These are phyloP conservation scores for human DNA, from an alignment of 2,113 vertebrate species.

Conservation along the genomic window DNA sequence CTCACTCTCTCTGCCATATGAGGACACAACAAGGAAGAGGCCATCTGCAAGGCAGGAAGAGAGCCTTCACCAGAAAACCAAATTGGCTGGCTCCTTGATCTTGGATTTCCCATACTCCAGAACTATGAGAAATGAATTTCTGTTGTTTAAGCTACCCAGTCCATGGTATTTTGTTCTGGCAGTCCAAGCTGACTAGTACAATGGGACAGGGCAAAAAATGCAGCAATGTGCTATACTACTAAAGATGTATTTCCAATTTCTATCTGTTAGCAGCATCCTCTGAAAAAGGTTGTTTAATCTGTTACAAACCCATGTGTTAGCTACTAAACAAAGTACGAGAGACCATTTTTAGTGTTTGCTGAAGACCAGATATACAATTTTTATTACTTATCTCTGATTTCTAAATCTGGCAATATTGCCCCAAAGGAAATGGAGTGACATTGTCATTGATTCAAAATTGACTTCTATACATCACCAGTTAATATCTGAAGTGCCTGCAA, in stretches of 20 bases:
- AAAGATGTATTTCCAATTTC: background rate
- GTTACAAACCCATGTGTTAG: background rate
- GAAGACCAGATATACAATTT: background rate
- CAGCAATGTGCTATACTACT: background rate
- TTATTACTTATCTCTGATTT: background rate
- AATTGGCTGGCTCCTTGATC: background rate
- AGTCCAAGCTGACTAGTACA: background rate
- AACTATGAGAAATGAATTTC: background rate
- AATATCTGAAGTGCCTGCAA: background rate
- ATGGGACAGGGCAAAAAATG: background rate
- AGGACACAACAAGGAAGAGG: background rate
- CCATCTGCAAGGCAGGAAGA: background rate
- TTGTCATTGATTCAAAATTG: background rate
- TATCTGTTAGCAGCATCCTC: background rate
- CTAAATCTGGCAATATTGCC: background rate
- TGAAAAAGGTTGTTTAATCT: background rate
- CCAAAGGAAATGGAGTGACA: background rate
- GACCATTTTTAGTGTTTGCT: background rate
- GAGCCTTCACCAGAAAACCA: background rate
- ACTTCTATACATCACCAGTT: background rate
- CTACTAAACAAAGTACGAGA: background rate
- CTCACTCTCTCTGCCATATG: background rate
- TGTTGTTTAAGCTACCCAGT: background rate
- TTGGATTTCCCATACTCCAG: background rate
- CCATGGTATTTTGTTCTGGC: background rate